Evolutionary conservation across 2,113 vertebrate genomes (phyloP).

Genomic region (Lota lota): DNA sequence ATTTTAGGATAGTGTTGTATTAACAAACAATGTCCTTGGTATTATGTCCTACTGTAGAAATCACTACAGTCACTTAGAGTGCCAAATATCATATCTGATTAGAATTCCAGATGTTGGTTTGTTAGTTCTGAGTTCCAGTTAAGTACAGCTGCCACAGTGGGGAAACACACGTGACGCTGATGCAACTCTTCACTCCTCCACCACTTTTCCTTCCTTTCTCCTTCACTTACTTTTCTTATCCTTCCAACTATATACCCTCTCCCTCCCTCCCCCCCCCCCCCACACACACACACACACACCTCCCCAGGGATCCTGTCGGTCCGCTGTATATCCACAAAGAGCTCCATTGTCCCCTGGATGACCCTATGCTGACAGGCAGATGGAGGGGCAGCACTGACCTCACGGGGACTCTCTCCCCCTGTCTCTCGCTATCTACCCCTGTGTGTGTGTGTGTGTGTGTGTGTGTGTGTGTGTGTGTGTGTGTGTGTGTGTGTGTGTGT

Average conservation of each 20-base stretch:
- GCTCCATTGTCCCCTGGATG: slow-evolving; percentile 51
- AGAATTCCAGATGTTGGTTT: too few species aligned
- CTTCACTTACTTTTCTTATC: background rate
- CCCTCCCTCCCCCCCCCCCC: background rate
- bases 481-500: too few species aligned
- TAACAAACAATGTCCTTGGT: too few species aligned
- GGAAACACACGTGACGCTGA: too few species aligned
- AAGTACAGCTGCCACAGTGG: too few species aligned
- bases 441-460: too few species aligned
- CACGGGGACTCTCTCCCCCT: background rate
- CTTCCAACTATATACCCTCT: background rate
- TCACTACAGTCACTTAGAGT: too few species aligned
- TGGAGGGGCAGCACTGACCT: slow-evolving; percentile 45
- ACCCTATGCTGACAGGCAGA: slow-evolving; percentile 55
- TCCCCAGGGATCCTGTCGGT: slow-evolving; percentile 23
- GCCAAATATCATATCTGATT: too few species aligned
- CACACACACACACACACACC: background rate
- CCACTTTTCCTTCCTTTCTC: background rate
- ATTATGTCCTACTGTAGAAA: too few species aligned
- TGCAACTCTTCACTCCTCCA: background rate
- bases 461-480: too few species aligned
- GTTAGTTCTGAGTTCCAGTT: too few species aligned
- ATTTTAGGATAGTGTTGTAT: too few species aligned
- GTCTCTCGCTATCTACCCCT: background rate
- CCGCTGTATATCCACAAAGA: slow-evolving; percentile 66